These are phyloP conservation scores for Scaptomyza reducta DNA, from an alignment of 2,888 invertebrate species.

Conservation along the genomic window DNA sequence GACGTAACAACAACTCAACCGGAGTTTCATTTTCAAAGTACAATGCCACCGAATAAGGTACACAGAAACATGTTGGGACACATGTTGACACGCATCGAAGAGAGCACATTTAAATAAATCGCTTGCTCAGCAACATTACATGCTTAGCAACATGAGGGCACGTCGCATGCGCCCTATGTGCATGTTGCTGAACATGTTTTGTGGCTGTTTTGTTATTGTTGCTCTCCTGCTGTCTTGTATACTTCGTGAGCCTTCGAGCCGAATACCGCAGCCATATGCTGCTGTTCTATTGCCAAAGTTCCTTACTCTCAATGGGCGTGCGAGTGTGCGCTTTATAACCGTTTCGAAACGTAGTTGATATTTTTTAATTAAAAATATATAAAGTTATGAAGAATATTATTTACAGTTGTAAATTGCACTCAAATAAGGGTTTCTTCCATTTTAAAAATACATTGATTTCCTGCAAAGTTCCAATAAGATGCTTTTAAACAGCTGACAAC, in stretches of 20 bases:
- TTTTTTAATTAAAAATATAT: background rate
- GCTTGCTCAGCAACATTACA: slow-evolving; percentile 7
- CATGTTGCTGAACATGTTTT: slow-evolving; percentile 33
- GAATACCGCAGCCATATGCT: slow-evolving; percentile 5
- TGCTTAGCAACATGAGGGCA: slow-evolving; percentile 24
- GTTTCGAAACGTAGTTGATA: background rate
- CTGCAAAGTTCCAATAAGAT: slow-evolving; percentile 2
- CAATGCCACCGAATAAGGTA: slow-evolving; percentile 12
- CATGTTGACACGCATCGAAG: slow-evolving; percentile 34
- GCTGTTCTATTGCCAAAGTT: slow-evolving; percentile 35
- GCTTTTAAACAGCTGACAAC: slow-evolving; percentile 59
- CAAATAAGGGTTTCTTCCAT: background rate
- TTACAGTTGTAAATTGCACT: background rate
- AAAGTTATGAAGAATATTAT: background rate
- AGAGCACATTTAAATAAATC: slow-evolving; percentile 19
- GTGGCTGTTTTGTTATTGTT: slow-evolving; percentile 40
- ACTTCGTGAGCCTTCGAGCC: background rate
- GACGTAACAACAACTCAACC: slow-evolving; percentile 59
- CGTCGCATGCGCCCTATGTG: slow-evolving; percentile 8
- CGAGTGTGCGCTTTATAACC: slow-evolving; percentile 40
- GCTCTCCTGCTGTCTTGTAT: slow-evolving; percentile 15
- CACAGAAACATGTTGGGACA: slow-evolving; percentile 41
- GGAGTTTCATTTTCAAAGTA: slow-evolving; percentile 44
- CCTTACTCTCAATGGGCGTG: slow-evolving; percentile 39
- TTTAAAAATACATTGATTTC: background rate